Base-by-base conservation (phyloP, 2,113 vertebrate genomes). In the Trogon melanurus region DNA sequence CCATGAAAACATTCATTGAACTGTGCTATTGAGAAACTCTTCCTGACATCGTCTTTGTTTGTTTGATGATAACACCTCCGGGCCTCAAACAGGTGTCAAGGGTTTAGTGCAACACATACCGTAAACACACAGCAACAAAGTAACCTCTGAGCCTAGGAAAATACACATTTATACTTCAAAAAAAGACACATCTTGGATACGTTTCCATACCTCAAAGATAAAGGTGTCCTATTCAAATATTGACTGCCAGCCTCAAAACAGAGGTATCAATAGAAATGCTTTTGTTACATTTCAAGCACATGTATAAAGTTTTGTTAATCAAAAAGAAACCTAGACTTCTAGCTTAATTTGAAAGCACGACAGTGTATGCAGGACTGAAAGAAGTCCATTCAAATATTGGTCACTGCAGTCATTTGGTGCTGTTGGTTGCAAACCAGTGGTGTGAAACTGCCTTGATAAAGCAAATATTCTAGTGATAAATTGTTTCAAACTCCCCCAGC, bases 401-500 rank as follows among this genome's bases (percentile, higher is more conserved):
- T 51, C 76, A 71, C 12, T 16, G 47, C 25, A 85, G 36, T 76
- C 2, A 44, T 72, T 83, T 66, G 22, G 67, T 79, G 47, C 34
- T 74, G 12, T 41, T 93, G n/a, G 29, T 78, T 84, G 34, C 83
- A 81, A 93, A 87, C 13, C 65, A 81, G 7, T 19, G 8, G 25
- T 27, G 22, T 57, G 65, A 94, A 57, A 19, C 70, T 79, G 32
- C 58, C 72, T 80, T 56, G 30, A 85, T 54, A 81, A 75, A 96
- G 64, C 51, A 21, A 56, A 34, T 89, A 88, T 91, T 93, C 88
- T 87, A 32, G 15, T 45, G 47, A 93, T 48, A 88, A 93, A 91
- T 94, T 88, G 85, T 96, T 95, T 92, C 80, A 79, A 97, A 88
- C 76, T 87, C 84, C 66, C 69, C 60, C n/a, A 71, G 90, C 34